phyloP scores from a whole-genome alignment of 1,140 invertebrate genomes.

The Himalopsyche phryganea region DNA sequence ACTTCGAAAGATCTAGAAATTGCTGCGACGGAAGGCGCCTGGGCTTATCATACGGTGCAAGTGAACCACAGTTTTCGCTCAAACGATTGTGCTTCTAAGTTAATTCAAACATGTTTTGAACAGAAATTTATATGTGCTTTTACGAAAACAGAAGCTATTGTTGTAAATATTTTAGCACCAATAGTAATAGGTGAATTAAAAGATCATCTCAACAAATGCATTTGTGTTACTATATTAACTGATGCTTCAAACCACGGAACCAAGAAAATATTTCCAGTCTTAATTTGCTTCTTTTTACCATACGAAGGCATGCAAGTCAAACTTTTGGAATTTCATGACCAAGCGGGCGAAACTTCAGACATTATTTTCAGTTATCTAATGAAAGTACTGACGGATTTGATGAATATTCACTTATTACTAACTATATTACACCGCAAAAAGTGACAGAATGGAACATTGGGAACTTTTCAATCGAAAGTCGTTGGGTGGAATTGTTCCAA shows the following conservation, averaged over 20 bases:
- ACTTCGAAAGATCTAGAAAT: too few species aligned
- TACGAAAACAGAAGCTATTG: constrained; percentile 38
- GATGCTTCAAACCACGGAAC: constrained; percentile 30
- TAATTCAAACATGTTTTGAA: constrained; percentile 33
- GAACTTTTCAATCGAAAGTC: constrained; percentile 36
- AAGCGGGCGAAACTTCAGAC: constrained; percentile 34
- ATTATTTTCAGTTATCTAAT: constrained; percentile 18
- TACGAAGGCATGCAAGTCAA: constrained; percentile 35
- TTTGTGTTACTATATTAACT: constrained; percentile 36
- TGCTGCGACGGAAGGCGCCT: too few species aligned
- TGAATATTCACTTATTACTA: constrained; percentile 33
- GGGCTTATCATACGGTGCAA: too few species aligned
- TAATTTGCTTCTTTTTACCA: constrained; percentile 36
- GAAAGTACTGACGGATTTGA: constrained; percentile 35
- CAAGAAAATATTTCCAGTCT: constrained; percentile 20
- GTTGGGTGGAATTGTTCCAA: constrained; percentile 38
- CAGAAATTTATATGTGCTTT: constrained; percentile 31
- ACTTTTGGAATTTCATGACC: constrained; percentile 33
- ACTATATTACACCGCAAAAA: constrained; percentile 33
- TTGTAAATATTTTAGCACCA: constrained; percentile 29
- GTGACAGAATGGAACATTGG: constrained; percentile 34
- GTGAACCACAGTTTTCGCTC: constrained; percentile 37
- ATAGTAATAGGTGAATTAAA: constrained; percentile 35
- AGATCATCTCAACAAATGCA: constrained; percentile 35
- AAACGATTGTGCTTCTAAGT: constrained; percentile 32